These are phyloP conservation scores for Bryconaethiops microstoma DNA, from an alignment of 2,797 vertebrate species.

Conservation along the genomic window DNA sequence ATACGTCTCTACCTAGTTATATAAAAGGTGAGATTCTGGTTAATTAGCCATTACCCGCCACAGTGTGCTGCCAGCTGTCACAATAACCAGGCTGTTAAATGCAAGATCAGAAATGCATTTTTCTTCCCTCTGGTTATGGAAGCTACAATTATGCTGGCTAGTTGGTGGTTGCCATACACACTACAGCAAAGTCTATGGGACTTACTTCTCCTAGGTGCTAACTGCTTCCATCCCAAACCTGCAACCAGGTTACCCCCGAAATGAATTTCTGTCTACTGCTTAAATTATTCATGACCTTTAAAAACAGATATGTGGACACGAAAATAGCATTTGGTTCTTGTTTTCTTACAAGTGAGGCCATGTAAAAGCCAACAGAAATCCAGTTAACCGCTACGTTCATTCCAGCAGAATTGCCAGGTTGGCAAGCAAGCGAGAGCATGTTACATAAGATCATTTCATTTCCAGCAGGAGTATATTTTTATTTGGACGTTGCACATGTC, in stretches of 20 bases:
- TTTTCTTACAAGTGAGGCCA: background rate
- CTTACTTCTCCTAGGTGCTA: background rate
- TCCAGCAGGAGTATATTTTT: conserved; percentile 35
- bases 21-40: background rate
- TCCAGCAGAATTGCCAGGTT: conserved; percentile 10
- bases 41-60: background rate
- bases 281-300: background rate
- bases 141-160: background rate
- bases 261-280: background rate
- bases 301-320: background rate
- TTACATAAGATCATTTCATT: conserved; percentile 35
- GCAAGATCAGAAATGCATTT: too few relatives aligned
- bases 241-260: background rate
- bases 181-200: background rate
- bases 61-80: background rate
- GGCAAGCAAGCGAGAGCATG: background rate
- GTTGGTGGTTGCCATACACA: background rate
- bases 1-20: background rate
- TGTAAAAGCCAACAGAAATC: background rate
- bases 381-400: background rate
- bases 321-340: background rate
- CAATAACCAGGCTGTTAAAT: background rate
- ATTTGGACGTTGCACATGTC: conserved; percentile 31
- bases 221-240: background rate
- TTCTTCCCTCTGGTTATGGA: too few relatives aligned